Conservation (phyloP, 2,888 invertebrate species). For the Sarcophaga rosellei region DNA sequence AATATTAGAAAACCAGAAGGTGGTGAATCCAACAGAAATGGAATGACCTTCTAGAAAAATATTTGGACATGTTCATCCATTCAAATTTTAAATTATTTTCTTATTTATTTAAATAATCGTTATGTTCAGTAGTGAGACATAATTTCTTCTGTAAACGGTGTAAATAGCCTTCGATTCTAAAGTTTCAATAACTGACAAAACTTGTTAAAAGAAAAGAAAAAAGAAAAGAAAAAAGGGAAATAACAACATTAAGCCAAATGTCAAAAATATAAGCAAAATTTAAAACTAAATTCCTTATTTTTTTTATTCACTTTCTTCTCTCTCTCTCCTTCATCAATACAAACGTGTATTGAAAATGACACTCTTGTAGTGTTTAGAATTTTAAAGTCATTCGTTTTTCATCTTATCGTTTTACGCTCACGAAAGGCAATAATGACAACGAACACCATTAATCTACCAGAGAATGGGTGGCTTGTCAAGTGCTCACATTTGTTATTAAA, state of each 20-base stretch:
- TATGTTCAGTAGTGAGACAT: not conserved
- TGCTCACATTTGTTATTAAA: not conserved
- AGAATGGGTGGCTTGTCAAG: constrained; percentile 31
- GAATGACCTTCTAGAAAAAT: too few species aligned
- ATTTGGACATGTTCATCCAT: too few species aligned
- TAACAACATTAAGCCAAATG: constrained; percentile 33
- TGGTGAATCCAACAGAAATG: too few species aligned
- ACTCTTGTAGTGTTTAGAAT: constrained; percentile 75
- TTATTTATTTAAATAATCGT: too few species aligned
- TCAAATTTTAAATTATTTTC: too few species aligned
- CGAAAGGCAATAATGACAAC: constrained; percentile 35
- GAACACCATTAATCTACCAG: constrained; percentile 6
- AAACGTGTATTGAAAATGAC: constrained; percentile 72
- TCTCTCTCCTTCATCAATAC: not conserved
- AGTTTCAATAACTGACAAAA: constrained; percentile 39
- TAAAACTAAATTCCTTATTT: not conserved
- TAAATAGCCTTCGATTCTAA: not conserved
- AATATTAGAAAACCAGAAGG: too few species aligned
- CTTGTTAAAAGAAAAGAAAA: constrained; percentile 31
- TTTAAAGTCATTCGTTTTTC: constrained; percentile 73
- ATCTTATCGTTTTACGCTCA: not conserved
- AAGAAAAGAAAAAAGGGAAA: not conserved
- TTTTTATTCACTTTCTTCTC: not conserved
- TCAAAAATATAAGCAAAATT: constrained; percentile 44
- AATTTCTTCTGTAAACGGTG: constrained; percentile 26